phyloP scores from a whole-genome alignment of 1,140 invertebrate species.

The Berghia stephanieae region DNA sequence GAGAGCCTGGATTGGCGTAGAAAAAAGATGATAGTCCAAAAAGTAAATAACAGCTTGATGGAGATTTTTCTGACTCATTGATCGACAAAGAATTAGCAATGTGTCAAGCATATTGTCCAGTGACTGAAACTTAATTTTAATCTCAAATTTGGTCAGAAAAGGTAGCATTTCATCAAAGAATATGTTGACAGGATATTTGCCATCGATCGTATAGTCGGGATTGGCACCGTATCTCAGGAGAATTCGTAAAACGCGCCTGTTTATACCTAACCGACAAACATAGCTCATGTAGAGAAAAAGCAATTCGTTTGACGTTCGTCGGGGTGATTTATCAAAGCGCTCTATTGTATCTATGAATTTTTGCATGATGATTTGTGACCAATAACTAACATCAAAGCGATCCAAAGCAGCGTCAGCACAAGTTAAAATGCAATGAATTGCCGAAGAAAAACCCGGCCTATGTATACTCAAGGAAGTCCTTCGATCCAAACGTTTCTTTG shows the following conservation, averaged over 20 bases:
- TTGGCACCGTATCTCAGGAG: constrained; percentile 27
- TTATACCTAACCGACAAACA: neutral
- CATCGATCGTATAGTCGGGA: constrained; percentile 4
- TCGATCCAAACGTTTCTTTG: neutral
- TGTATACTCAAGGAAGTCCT: neutral
- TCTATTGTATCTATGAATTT: constrained; percentile 15
- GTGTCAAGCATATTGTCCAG: neutral
- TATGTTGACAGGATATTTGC: constrained; percentile 19
- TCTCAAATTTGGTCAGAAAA: constrained; percentile 26
- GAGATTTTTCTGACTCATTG: neutral
- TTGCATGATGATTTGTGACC: constrained; percentile 24
- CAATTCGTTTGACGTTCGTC: constrained; percentile 3
- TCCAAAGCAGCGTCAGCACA: neutral
- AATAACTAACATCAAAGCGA: constrained; percentile 15
- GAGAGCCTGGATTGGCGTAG: constrained; percentile 21
- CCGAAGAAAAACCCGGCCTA: neutral
- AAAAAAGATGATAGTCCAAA: constrained; percentile 18
- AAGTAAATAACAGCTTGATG: constrained; percentile 6
- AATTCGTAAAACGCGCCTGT: neutral
- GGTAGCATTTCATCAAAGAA: constrained; percentile 27
- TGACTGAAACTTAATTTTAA: neutral
- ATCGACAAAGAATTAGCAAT: neutral
- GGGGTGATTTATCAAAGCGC: neutral
- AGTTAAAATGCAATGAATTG: constrained; percentile 24
- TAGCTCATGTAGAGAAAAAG: constrained; percentile 23